phyloP scores from a whole-genome alignment of 2,113 vertebrate species.

The Gambusia holbrooki region DNA sequence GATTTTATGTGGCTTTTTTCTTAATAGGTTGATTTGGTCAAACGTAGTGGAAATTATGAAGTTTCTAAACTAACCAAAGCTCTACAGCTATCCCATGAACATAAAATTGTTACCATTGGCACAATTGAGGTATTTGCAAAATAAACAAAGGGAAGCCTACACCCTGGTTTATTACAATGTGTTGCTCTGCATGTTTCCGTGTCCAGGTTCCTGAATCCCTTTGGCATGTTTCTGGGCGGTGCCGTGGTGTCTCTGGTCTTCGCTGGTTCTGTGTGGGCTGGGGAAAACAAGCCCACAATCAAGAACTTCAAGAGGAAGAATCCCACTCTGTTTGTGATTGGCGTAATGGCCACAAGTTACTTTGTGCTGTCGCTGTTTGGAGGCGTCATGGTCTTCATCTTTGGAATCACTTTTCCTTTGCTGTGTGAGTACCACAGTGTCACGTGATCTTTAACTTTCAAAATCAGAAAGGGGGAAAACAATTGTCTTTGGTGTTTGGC shows the following conservation, averaged over 20 bases:
- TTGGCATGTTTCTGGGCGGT: conserved; percentile 92
- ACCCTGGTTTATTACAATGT: background rate
- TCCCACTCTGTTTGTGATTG: conserved; percentile 86
- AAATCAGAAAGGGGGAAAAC: no score
- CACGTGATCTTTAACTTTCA: background rate
- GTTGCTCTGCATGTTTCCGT: conserved; percentile 13
- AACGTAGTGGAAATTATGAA: conserved; percentile 25
- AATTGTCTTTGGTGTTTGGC: no score
- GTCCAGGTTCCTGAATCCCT: conserved; percentile 90
- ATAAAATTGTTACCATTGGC: conserved; percentile 15
- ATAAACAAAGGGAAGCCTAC: background rate
- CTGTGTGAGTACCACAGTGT: conserved; percentile 83
- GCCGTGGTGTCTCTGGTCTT: conserved; percentile 90
- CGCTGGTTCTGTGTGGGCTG: conserved; percentile 90
- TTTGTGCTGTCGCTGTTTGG: conserved; percentile 93
- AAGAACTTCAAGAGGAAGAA: conserved; percentile 93
- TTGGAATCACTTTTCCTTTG: conserved; percentile 94
- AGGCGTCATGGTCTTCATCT: conserved; percentile 95
- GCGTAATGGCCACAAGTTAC: conserved; percentile 90
- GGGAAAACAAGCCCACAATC: conserved; percentile 90
- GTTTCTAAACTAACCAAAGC: background rate
- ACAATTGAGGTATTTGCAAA: conserved; percentile 44
- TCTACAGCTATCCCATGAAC: conserved; percentile 1
- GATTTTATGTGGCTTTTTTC: background rate
- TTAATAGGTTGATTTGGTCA: background rate